A percentile compares a stretch with the other conserved stretches of the same genome.
Evolutionary conservation across 1,140 invertebrate species (phyloP).

Genomic region (Drosophila rufa): DNA sequence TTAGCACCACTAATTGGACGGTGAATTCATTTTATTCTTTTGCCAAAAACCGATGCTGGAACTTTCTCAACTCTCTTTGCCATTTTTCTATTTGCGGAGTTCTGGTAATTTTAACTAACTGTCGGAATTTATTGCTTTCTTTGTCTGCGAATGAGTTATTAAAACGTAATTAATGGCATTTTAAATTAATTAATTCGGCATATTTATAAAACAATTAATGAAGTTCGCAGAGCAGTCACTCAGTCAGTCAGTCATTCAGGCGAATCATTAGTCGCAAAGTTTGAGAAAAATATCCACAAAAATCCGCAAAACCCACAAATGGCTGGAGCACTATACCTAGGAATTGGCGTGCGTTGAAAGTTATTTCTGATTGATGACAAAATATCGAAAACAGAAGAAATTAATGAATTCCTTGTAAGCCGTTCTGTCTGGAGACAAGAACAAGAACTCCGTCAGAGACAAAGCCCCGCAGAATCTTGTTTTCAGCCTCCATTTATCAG

Average conservation of each 20-base stretch:
- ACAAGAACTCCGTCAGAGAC: constrained; percentile 33
- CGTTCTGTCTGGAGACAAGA: constrained; percentile 31
- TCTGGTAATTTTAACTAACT: constrained; percentile 50
- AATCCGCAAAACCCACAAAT: constrained; percentile 36
- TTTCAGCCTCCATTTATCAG: constrained; percentile 69
- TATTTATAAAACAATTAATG: constrained; percentile 82
- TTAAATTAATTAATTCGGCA: constrained; percentile 82
- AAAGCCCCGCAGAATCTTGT: constrained; percentile 55
- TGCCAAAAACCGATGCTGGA: constrained; percentile 10
- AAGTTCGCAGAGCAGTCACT: constrained; percentile 66
- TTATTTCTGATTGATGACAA: constrained; percentile 84
- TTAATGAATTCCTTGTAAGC: constrained; percentile 82
- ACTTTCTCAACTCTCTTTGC: constrained; percentile 47
- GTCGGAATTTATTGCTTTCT: constrained; percentile 67
- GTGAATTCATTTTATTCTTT: constrained; percentile 36
- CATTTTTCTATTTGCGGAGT: constrained; percentile 39
- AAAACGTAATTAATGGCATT: constrained; percentile 79
- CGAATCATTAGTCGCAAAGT: constrained; percentile 55
- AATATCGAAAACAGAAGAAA: constrained; percentile 68
- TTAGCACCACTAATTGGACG: constrained; percentile 45
- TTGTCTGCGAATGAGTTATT: constrained; percentile 75
- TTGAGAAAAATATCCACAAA: constrained; percentile 28
- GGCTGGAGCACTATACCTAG: constrained; percentile 44
- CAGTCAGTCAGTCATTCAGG: constrained; percentile 29
- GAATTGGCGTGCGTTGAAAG: constrained; percentile 80